Base-by-base conservation (phyloP, 2,113 vertebrate species). In the Cynocephalus volans region DNA sequence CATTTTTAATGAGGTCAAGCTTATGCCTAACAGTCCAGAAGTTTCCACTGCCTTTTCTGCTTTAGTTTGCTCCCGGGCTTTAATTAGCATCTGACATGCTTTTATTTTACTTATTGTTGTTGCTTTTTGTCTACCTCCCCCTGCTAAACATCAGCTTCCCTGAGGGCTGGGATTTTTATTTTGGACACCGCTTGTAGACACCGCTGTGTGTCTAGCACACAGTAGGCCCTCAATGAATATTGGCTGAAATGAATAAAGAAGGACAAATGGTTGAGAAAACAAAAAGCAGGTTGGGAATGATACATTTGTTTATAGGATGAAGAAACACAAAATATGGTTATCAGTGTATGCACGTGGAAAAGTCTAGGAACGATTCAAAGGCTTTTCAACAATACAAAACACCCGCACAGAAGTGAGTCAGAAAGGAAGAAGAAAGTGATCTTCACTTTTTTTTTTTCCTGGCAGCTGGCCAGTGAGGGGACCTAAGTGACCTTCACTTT, bases 1-100 rank as follows among this genome's bases (percentile, higher is more conserved):
- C 89, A 86, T 91, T 95, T 93, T 97, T 95, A 96, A 95, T 95
- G 89, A 93, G 24, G 33, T 12, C 14, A 33, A 33, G 65, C 52
- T 73, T 36, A 31, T 8, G 23, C 10, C 52, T 56, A 26, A 28
- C 48, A 52, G 5, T 41, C 5, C 0, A 0, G 64, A 54, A 72
- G 50, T 31, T 33, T 65, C 81, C 31, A 4, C 56, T 3, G 11
- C 9, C 60, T 1, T 62, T 33, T 48, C 45, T 3, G 24, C 31
- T 69, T 36, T n/a, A 8, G 28, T 36, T 75, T 0, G 26, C 50
- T 81, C 31, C 87, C 14, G 2, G 48, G 45, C 50, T 90, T 80
- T 87, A 8, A 52, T 5, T 23, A 69, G 86, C 73, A 70, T 41
- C 81, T 52, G 58, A 41, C n/a, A 8, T 0, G n/a, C 86, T 41